phyloP scores from a whole-genome alignment of 2,888 invertebrate species.

The Allolobophora icterica region DNA sequence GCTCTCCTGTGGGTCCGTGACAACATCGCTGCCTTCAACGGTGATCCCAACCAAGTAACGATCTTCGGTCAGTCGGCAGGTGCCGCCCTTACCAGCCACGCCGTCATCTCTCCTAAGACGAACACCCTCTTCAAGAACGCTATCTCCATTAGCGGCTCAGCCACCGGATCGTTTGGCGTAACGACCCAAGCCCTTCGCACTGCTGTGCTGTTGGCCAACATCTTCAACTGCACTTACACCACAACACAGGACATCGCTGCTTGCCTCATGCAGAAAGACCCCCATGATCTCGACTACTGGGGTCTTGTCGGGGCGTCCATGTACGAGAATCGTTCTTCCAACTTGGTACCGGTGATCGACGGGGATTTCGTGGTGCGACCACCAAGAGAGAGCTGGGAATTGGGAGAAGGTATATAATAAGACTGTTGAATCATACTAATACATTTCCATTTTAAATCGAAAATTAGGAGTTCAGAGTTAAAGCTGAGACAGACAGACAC shows the following conservation, averaged over 20 bases:
- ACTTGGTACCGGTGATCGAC: conserved; percentile 44
- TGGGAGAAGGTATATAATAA: conserved; percentile 37
- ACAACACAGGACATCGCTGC: conserved; percentile 40
- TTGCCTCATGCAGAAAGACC: conserved; percentile 40
- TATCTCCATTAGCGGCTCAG: conserved; percentile 42
- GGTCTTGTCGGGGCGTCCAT: conserved; percentile 25
- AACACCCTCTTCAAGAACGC: conserved; percentile 42
- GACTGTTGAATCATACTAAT: not conserved
- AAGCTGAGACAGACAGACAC: too few species aligned
- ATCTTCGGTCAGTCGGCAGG: conserved; percentile 47
- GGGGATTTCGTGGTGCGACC: conserved; percentile 43
- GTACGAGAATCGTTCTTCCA: conserved; percentile 30
- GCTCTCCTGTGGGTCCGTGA: conserved; percentile 70
- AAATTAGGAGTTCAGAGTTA: too few species aligned
- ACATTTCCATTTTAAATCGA: too few species aligned
- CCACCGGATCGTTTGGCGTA: too few species aligned
- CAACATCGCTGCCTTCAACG: conserved; percentile 61
- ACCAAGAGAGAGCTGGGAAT: conserved; percentile 36
- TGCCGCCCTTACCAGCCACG: conserved; percentile 41
- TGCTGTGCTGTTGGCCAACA: conserved; percentile 34
- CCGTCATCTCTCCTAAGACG: conserved; percentile 40
- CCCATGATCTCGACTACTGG: conserved; percentile 42
- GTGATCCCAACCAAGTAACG: conserved; percentile 42
- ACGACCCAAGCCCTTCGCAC: conserved; percentile 28
- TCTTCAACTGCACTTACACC: conserved; percentile 36